A percentile compares a stretch with the other conserved stretches of the same genome.
These are phyloP conservation scores for Aleadryas rufinucha DNA, from an alignment of 2,113 vertebrate genomes.

Conservation along the genomic window DNA sequence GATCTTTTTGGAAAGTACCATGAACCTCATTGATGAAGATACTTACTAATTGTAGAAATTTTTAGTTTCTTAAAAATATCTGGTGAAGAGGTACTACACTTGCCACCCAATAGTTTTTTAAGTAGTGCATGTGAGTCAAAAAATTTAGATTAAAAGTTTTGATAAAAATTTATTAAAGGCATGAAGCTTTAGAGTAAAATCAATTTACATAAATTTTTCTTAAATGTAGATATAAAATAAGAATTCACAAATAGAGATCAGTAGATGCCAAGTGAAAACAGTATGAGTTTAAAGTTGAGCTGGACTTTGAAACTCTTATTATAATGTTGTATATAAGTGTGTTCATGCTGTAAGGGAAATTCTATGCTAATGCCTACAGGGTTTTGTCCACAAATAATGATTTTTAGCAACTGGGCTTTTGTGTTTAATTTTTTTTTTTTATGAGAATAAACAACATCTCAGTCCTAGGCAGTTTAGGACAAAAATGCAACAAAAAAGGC, in stretches of 20 bases:
- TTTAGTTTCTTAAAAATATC: not conserved
- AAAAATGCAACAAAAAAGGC: not conserved
- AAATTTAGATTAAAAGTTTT: not conserved
- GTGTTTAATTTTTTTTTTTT: accelerated
- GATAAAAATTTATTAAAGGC: not conserved
- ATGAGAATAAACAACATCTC: not conserved
- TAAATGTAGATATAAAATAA: not conserved
- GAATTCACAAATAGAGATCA: not conserved
- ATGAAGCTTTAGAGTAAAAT: not conserved
- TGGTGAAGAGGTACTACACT: not conserved
- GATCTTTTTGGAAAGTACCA: not conserved
- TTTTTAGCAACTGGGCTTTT: not conserved
- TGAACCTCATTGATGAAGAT: not conserved
- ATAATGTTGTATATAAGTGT: not conserved
- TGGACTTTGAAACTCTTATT: not conserved
- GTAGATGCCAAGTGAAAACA: not conserved
- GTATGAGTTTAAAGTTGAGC: not conserved
- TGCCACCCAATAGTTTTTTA: not conserved
- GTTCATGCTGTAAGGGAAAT: not conserved
- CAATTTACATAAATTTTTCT: not conserved
- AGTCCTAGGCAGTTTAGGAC: not conserved
- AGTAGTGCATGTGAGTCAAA: not conserved
- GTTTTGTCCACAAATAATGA: not conserved
- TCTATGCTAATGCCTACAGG: not conserved
- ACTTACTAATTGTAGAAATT: not conserved